phyloP scores from a whole-genome alignment of 2,797 vertebrate species.

The Diceros bicornis region DNA sequence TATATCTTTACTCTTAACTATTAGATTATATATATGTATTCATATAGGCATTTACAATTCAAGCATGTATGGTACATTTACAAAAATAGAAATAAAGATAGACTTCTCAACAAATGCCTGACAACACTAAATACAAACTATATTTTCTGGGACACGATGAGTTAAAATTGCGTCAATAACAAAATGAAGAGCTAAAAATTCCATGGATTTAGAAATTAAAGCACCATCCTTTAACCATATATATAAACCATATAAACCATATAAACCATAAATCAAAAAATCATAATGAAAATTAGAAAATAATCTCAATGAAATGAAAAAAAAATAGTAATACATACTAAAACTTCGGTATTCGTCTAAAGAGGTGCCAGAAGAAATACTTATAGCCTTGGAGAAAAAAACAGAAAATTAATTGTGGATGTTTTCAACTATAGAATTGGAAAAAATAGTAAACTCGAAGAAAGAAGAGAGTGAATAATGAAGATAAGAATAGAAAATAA shows the following conservation, averaged over 20 bases:
- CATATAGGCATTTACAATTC: not conserved
- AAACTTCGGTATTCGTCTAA: not conserved
- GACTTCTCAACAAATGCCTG: not conserved
- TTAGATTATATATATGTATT: not conserved
- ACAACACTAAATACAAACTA: not conserved
- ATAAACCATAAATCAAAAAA: not conserved
- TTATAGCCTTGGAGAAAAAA: not conserved
- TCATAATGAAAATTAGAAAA: not conserved
- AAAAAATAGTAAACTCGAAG: not conserved
- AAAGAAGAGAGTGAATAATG: not conserved
- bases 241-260: too few species aligned
- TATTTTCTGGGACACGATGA: not conserved
- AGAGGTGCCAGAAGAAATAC: not conserved
- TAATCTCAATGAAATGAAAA: not conserved
- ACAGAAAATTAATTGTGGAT: not conserved
- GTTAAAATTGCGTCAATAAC: not conserved
- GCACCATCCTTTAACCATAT: not conserved
- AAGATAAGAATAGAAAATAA: not conserved
- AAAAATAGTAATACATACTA: not conserved
- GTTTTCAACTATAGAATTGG: not conserved
- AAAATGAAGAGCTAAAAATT: not conserved
- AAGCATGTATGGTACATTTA: not conserved
- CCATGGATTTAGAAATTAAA: conserved; percentile 6
- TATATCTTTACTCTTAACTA: not conserved
- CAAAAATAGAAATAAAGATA: conserved; percentile 7